Evolutionary conservation across 2,113 vertebrate genomes (phyloP).

Genomic region (human): DNA sequence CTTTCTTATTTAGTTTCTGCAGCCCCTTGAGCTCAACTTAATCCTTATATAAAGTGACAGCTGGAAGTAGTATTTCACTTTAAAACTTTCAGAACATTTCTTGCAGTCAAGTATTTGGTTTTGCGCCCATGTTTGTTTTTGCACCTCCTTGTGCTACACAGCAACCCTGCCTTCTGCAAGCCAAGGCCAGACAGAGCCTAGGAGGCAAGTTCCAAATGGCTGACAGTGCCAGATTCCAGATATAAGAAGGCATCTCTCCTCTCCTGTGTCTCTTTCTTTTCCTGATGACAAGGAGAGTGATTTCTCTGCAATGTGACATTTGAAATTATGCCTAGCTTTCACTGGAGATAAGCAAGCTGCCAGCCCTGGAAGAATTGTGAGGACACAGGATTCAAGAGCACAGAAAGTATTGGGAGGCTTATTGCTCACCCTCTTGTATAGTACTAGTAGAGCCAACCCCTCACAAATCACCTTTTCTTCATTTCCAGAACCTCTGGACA

Average conservation of each 20-base stretch:
- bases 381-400: not conserved
- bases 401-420: not conserved
- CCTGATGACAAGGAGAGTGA: slow-evolving; percentile 26
- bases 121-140: slow-evolving; percentile 65
- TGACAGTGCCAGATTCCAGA: slow-evolving; percentile 60
- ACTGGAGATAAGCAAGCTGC: slow-evolving; percentile 46
- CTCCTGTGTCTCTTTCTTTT: not conserved
- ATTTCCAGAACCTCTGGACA: not conserved
- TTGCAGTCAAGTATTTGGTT: slow-evolving; percentile 63
- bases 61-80: slow-evolving; percentile 69
- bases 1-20: not conserved
- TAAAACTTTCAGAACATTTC: slow-evolving; percentile 67
- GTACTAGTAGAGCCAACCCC: not conserved
- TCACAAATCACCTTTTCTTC: not conserved
- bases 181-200: slow-evolving; percentile 58
- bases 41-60: not conserved
- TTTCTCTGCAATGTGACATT: slow-evolving; percentile 59
- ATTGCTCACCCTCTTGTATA: not conserved
- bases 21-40: not conserved
- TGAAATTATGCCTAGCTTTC: slow-evolving; percentile 51
- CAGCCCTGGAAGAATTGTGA: not conserved
- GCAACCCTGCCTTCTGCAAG: slow-evolving; percentile 21
- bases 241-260: slow-evolving; percentile 30
- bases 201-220: slow-evolving; percentile 56
- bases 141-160: slow-evolving; percentile 59